phyloP scores from a whole-genome alignment of 1,140 invertebrate genomes.

The Trichonephila clavata region DNA sequence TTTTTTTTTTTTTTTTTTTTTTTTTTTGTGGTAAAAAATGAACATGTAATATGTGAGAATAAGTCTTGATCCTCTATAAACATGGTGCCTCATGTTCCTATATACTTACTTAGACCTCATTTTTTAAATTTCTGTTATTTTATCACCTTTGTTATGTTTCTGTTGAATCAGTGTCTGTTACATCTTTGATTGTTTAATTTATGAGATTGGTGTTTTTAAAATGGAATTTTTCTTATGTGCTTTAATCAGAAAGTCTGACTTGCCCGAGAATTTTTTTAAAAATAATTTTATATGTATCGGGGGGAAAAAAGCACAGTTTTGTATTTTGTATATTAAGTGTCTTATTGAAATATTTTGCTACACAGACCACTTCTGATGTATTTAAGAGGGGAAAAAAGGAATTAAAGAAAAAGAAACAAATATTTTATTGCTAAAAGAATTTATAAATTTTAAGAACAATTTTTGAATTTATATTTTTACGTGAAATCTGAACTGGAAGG shows the following conservation, averaged over 20 bases:
- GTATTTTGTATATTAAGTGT: constrained; percentile 25
- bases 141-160: constrained; percentile 30
- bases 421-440: constrained; percentile 27
- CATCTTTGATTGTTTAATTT: constrained; percentile 17
- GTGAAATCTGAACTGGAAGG: not conserved
- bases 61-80: constrained; percentile 25
- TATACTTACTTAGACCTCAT: constrained; percentile 52
- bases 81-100: constrained; percentile 65
- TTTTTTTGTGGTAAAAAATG: not conserved
- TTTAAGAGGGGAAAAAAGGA: not conserved
- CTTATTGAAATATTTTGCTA: constrained; percentile 44
- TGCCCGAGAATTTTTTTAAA: constrained; percentile 35
- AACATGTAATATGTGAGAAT: not conserved
- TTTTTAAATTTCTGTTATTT: constrained; percentile 10
- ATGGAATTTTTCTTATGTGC: not conserved
- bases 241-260: constrained; percentile 30
- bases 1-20: no score
- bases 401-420: not conserved
- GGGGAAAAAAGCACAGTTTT: constrained; percentile 12
- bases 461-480: constrained; percentile 18
- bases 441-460: constrained; percentile 38
- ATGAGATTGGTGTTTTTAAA: constrained; percentile 60
- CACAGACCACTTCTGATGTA: constrained; percentile 16
- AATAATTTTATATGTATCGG: not conserved
- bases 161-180: constrained; percentile 42